These are phyloP conservation scores for Indicator maculatus DNA, from an alignment of 2,113 vertebrate species.

Conservation along the genomic window DNA sequence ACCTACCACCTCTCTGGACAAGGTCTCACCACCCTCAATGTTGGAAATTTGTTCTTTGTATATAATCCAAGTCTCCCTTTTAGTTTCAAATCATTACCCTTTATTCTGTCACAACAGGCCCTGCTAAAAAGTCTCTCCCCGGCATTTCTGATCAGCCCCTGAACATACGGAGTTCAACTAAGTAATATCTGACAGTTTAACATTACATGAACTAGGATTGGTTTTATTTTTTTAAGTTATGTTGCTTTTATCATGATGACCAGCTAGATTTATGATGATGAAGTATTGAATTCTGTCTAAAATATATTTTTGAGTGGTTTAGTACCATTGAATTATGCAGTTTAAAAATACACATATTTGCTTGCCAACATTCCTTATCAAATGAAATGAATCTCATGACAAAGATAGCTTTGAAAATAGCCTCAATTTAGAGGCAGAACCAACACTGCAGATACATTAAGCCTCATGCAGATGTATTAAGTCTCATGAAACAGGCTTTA, in stretches of 20 bases:
- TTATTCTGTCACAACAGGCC: no score
- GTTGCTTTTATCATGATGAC: neutral
- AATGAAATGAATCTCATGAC: neutral
- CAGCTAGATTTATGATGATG: neutral
- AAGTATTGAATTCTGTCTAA: neutral
- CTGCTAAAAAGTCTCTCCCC: no score
- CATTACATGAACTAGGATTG: neutral
- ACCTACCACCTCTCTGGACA: no score
- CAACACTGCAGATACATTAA: neutral
- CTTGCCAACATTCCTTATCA: neutral
- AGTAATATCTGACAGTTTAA: neutral
- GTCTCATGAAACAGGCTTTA: conserved; percentile 1
- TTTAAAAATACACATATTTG: neutral
- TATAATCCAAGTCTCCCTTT: no score
- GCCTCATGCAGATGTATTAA: neutral
- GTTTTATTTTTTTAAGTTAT: neutral
- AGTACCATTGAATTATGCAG: neutral
- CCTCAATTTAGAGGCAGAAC: neutral
- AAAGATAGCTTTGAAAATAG: neutral
- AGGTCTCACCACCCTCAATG: no score
- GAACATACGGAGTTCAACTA: neutral
- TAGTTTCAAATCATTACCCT: no score
- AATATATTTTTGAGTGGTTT: neutral
- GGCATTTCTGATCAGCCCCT: no score
- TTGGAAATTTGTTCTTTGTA: no score